Evolutionary conservation across 2,888 invertebrate genomes (phyloP), one percentile per base, ranked within the genome.

Genomic region (Bugulina stolonifera): DNA sequence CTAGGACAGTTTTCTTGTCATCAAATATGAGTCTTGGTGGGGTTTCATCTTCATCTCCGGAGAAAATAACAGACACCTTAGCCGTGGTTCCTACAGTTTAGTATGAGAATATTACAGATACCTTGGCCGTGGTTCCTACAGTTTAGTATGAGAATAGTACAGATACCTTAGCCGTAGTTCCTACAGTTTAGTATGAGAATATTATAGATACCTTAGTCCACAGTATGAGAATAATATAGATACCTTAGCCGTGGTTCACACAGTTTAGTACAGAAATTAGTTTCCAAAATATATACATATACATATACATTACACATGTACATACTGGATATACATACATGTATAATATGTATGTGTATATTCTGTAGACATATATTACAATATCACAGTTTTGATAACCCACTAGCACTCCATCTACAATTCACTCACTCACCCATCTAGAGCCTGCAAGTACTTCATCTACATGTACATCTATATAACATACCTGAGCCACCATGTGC

Each of bases 21-120:
- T 77, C 76, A 23, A 74, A 77, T n/a, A 82, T 72, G n/a, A 78
- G 76, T n/a, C 82, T 75, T 1, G 79, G 77, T 29, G 77, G 78
- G 1, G 82, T 81, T 73, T 81, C 81, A 18, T 77, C 80, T n/a
- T 77, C 73, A 14, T 83, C 82, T 3, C 83, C 83, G 32, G 78
- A 76, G 14, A 81, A 69, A 29, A 81, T 76, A 64, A 82, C 77
- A 72, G 78, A 77, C 14, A 81, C 80, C 72, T 77, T 43, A n/a
- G 76, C 75, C 2, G 74, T 76, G 1, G 76, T 76, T 35, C 76
- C 78, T 70, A 27, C 14, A 64, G 5, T 14, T 18, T 14, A 14
- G 22, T 14, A 52, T 14, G 78, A 76, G 14, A 81, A 69, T 32
- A 81, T 76, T 69, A 82, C 77, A 72, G 78, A 77, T 10, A 81